These are phyloP conservation scores for Pan troglodytes DNA, from an alignment of 2,113 vertebrate species.

Conservation along the genomic window NHGRI_mPanTro3-v2.1_pri NC_072411.2:22776001-22776500, in stretches of 20 bases:
- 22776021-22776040: neutral
- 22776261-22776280: neutral
- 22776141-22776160: constrained; percentile 33
- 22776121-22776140: neutral
- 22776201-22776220: neutral
- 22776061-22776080: neutral
- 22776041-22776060: neutral
- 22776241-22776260: constrained; percentile 1
- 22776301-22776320: constrained; percentile 50
- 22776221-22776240: constrained; percentile 41
- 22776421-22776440: neutral
- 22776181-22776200: neutral
- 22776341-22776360: neutral
- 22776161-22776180: neutral
- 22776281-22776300: constrained; percentile 43
- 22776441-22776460: neutral
- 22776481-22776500: neutral
- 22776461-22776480: neutral
- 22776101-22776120: neutral
- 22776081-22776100: neutral
- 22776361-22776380: neutral
- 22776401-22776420: constrained; percentile 25
- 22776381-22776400: neutral
- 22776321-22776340: constrained; percentile 15
- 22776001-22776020: neutral